Percentiles rank a stretch among this genome's conserved stretches.
Conservation (phyloP, 1,140 invertebrate genomes). For the Magallana gigas region DNA sequence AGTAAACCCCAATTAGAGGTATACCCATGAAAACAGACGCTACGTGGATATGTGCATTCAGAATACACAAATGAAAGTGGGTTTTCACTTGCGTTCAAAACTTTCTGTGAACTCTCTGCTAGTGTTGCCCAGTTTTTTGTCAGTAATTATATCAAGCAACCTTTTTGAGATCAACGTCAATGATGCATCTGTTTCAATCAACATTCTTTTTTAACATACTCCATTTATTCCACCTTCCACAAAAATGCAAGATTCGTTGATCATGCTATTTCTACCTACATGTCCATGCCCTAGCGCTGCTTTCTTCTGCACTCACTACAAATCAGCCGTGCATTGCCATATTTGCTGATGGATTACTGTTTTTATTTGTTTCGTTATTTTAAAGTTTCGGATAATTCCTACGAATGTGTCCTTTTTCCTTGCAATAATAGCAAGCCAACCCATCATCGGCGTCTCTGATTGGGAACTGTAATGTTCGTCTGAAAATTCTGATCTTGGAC, state of each 20-base stretch:
- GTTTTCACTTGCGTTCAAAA: no score
- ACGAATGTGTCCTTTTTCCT: not conserved
- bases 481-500: not conserved
- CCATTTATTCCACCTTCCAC: not conserved
- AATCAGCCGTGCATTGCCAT: not conserved
- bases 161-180: not conserved
- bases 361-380: not conserved
- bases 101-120: no score
- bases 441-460: no score
- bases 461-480: no score
- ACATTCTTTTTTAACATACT: not conserved
- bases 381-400: not conserved
- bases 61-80: no score
- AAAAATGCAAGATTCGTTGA: conserved; percentile 27
- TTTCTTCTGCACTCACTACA: not conserved
- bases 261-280: not conserved
- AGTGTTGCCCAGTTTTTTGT: not conserved
- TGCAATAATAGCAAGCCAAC: not conserved
- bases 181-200: conserved; percentile 25
- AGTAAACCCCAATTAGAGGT: no score
- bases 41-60: no score
- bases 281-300: not conserved
- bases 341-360: not conserved
- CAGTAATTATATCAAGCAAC: not conserved
- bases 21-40: no score